A percentile compares a stretch with the other conserved stretches of the same genome.
phyloP scores from a whole-genome alignment of 2,113 vertebrate species.

The Scomber scombrus region DNA sequence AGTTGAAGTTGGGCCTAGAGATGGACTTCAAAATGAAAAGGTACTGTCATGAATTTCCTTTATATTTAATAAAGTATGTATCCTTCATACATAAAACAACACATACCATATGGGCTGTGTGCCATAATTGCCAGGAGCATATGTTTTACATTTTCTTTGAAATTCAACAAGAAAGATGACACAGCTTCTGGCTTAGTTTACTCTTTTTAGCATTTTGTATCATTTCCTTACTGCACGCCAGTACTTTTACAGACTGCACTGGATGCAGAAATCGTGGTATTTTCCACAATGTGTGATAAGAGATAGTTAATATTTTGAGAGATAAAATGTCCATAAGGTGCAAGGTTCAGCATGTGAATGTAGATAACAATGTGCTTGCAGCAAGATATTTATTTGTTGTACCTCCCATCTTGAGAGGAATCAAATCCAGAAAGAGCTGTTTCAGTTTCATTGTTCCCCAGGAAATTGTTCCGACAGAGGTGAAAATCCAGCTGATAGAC shows the following conservation, averaged over 20 bases:
- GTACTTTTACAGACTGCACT: slow-evolving; percentile 47
- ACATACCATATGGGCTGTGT: slow-evolving; percentile 62
- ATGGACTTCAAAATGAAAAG: slow-evolving; percentile 98
- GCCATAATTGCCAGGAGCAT: slow-evolving; percentile 67
- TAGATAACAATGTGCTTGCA: slow-evolving; percentile 3
- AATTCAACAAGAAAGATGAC: slow-evolving; percentile 73
- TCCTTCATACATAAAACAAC: slow-evolving; percentile 39
- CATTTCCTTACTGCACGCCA: slow-evolving; percentile 53
- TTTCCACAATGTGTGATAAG: slow-evolving; percentile 27
- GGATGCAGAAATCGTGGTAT: slow-evolving; percentile 35
- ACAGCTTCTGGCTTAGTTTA: slow-evolving; percentile 67
- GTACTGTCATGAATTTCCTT: slow-evolving; percentile 76
- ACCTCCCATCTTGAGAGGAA: slow-evolving; percentile 43
- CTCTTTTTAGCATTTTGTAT: slow-evolving; percentile 61
- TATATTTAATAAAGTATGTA: too few species aligned
- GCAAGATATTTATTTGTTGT: slow-evolving; percentile 23
- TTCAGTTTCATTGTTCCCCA: slow-evolving; percentile 77
- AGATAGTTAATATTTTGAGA: slow-evolving; percentile 14
- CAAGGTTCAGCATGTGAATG: slow-evolving; percentile 17
- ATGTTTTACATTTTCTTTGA: slow-evolving; percentile 81
- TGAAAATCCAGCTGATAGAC: slow-evolving; percentile 94
- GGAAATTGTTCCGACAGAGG: slow-evolving; percentile 92
- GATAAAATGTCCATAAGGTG: background rate
- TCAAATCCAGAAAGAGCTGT: slow-evolving; percentile 55
- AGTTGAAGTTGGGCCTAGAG: slow-evolving; percentile 96